Evolutionary conservation across 2,888 invertebrate species (phyloP).

Genomic region (Ptychoptera albimana): DNA sequence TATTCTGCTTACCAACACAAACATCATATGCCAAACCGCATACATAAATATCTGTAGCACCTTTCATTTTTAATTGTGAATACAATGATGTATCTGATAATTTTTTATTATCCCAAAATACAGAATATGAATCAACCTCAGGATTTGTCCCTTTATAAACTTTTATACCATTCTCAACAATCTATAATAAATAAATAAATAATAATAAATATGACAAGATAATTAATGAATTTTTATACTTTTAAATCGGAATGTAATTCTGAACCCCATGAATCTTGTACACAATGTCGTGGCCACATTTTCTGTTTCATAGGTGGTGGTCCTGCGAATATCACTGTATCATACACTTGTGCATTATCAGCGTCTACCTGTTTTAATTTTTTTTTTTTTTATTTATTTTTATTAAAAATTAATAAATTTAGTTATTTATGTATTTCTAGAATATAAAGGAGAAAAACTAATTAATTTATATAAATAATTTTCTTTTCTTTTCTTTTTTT

Average conservation of each 20-base stretch:
- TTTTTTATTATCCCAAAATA: conserved; percentile 96
- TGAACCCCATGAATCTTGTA: conserved; percentile 90
- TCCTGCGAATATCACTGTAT: conserved; percentile 85
- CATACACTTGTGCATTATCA: conserved; percentile 67
- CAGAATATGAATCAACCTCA: conserved; percentile 93
- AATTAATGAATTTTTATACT: conserved; percentile 28
- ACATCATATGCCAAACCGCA: conserved; percentile 93
- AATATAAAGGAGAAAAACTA: too few species aligned
- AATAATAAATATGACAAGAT: conserved; percentile 2
- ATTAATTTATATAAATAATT: too few species aligned
- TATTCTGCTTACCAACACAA: conserved; percentile 55
- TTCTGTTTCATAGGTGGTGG: conserved; percentile 74
- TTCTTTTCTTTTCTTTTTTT: too few species aligned
- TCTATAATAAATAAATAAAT: conserved; percentile 25
- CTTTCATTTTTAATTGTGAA: conserved; percentile 59
- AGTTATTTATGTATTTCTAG: background rate
- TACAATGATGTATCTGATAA: conserved; percentile 72
- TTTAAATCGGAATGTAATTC: conserved; percentile 81
- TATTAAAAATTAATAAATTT: conserved; percentile 3
- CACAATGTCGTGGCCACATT: conserved; percentile 92
- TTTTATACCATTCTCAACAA: conserved; percentile 58
- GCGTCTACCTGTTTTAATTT: conserved; percentile 42
- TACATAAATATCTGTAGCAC: conserved; percentile 82
- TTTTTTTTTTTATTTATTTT: too few species aligned
- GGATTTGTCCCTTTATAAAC: conserved; percentile 87